Percentiles rank a stretch among this genome's conserved stretches.
Evolutionary conservation across 2,888 invertebrate species (phyloP).

Genomic region (Troides aeacus): DNA sequence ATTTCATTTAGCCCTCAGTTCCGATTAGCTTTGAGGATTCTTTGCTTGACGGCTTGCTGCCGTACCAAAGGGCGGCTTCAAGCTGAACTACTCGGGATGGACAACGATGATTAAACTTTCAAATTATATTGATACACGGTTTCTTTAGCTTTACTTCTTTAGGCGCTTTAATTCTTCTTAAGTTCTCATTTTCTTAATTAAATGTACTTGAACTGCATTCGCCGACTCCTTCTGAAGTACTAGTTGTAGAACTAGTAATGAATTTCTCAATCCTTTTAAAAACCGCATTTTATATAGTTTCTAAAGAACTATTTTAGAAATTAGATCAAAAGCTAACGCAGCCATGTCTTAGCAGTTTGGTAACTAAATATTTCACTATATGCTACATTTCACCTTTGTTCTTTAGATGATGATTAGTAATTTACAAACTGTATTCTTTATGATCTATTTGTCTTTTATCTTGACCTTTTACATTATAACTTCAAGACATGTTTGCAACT

Average conservation of each 20-base stretch:
- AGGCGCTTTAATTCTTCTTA: neutral
- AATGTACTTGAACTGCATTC: neutral
- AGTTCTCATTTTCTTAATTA: neutral
- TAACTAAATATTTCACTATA: too few relatives aligned
- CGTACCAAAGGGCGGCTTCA: constrained; percentile 90
- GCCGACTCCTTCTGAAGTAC: too few relatives aligned
- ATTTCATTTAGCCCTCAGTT: constrained; percentile 95
- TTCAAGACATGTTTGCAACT: too few relatives aligned
- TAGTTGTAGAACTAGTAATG: neutral
- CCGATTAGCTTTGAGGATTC: constrained; percentile 90
- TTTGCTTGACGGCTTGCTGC: constrained; percentile 94
- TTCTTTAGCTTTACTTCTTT: neutral
- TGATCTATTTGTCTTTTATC: too few relatives aligned
- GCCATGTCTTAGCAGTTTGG: too few relatives aligned
- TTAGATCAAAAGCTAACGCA: too few relatives aligned
- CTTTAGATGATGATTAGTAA: too few relatives aligned
- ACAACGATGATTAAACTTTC: constrained; percentile 87
- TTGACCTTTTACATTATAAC: too few relatives aligned
- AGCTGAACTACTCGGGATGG: constrained; percentile 91
- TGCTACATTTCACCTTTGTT: too few relatives aligned
- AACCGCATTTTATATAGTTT: too few relatives aligned
- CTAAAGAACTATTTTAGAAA: too few relatives aligned
- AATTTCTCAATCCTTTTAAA: neutral
- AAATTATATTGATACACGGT: neutral
- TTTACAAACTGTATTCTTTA: too few relatives aligned